Conservation (phyloP, 2,888 invertebrate genomes). For the Bhutanitis thaidina region DNA sequence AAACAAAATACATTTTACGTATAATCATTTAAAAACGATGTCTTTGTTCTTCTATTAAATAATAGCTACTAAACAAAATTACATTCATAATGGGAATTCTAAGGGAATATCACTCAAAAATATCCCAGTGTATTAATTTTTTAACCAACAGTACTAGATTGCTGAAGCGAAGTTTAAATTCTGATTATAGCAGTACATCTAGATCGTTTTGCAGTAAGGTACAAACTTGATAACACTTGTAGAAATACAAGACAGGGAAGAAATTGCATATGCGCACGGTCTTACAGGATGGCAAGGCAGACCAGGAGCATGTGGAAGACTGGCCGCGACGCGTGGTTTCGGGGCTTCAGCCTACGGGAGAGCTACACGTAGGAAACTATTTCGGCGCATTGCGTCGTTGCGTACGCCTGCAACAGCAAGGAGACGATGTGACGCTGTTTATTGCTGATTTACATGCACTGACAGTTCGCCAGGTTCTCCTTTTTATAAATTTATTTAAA, state of each 20-base stretch:
- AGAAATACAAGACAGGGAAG: too few species aligned
- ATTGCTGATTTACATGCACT: slow-evolving; percentile 97
- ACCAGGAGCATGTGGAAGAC: slow-evolving; percentile 12
- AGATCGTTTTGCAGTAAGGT: slow-evolving; percentile 15
- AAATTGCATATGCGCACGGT: not conserved
- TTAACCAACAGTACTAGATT: not conserved
- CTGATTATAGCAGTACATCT: not conserved
- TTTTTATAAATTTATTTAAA: not conserved
- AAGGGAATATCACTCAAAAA: not conserved
- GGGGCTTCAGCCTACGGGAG: slow-evolving; percentile 97
- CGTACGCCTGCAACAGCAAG: slow-evolving; percentile 87
- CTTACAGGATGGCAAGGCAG: not conserved
- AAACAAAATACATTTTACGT: too few species aligned
- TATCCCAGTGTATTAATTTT: not conserved
- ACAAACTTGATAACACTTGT: not conserved
- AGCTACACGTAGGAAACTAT: slow-evolving; percentile 97
- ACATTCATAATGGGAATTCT: not conserved
- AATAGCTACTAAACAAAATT: too few species aligned
- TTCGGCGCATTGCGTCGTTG: slow-evolving; percentile 95
- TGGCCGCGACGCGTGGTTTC: slow-evolving; percentile 88
- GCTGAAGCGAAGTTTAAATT: not conserved
- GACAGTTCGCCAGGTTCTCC: slow-evolving; percentile 86
- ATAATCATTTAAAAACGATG: too few species aligned
- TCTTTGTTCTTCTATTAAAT: too few species aligned
- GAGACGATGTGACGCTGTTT: slow-evolving; percentile 86